Conservation (phyloP, 2,113 vertebrate genomes). For the Oreochromis aureus region DNA sequence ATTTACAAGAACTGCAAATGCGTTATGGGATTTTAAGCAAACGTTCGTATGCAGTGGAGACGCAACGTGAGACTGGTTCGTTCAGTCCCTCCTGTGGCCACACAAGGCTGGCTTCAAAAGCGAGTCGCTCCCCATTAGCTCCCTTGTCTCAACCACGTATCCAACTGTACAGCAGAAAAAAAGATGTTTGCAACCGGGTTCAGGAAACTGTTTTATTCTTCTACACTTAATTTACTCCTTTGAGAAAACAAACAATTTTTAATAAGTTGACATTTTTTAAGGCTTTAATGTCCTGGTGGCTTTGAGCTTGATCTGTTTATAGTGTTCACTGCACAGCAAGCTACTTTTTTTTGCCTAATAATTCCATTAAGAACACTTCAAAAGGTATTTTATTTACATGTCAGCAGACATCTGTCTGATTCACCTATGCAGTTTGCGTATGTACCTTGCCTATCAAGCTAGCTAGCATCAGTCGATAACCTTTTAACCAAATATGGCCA, state of each 20-base stretch:
- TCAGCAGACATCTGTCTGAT: neutral
- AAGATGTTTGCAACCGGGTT: neutral
- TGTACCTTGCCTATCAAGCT: neutral
- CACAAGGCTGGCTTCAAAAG: neutral
- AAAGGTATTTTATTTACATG: too few species aligned
- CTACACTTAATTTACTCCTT: neutral
- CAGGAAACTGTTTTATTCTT: neutral
- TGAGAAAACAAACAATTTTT: neutral
- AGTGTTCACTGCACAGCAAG: too few species aligned
- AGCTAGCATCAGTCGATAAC: too few species aligned
- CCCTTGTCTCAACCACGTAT: neutral
- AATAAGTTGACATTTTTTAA: neutral
- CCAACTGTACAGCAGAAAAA: neutral
- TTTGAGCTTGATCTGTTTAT: neutral
- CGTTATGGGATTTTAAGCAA: neutral
- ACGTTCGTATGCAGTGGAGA: neutral
- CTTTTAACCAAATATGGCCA: too few species aligned
- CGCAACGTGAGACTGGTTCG: neutral
- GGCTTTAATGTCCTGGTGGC: rapidly evolving
- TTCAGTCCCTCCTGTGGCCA: neutral
- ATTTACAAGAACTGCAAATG: neutral
- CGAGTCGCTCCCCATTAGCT: neutral
- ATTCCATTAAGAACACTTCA: too few species aligned
- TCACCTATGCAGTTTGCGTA: neutral
- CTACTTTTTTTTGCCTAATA: too few species aligned